phyloP scores from a whole-genome alignment of 2,797 vertebrate genomes.

The Semaprochilodus insignis region DNA sequence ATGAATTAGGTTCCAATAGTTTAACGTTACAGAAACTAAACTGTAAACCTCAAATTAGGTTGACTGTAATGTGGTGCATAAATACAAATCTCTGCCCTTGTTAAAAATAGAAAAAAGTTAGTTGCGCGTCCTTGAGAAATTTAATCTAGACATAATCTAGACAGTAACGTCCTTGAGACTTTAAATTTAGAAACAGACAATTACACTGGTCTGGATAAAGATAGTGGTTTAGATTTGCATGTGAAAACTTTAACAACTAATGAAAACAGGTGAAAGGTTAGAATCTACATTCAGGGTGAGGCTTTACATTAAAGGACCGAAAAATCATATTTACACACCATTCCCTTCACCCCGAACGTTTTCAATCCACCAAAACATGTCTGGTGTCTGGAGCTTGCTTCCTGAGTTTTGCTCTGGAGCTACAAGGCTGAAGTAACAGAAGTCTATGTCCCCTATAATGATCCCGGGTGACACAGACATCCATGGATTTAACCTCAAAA shows the following conservation, averaged over 20 bases:
- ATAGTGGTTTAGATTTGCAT: neutral
- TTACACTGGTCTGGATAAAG: neutral
- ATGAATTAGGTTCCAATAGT: neutral
- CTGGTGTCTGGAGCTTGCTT: too few relatives aligned
- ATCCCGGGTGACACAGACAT: too few relatives aligned
- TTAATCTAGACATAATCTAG: neutral
- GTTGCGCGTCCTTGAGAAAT: neutral
- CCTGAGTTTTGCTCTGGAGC: too few relatives aligned
- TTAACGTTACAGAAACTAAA: conserved; percentile 8
- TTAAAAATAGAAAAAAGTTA: neutral
- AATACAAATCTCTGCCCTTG: neutral
- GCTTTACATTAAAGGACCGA: neutral
- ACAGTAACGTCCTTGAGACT: neutral
- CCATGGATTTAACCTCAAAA: too few relatives aligned
- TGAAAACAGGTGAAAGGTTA: neutral
- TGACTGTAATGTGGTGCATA: neutral
- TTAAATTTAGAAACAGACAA: neutral
- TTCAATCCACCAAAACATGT: too few relatives aligned
- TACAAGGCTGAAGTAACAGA: too few relatives aligned
- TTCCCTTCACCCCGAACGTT: too few relatives aligned
- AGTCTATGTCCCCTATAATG: too few relatives aligned
- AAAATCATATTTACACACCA: too few relatives aligned
- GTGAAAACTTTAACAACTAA: neutral
- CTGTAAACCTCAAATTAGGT: neutral
- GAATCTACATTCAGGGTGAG: conserved; percentile 1